Evolutionary conservation across 2,797 vertebrate genomes (phyloP), one percentile per base, ranked within the genome.

Genomic region (Cirrhinus molitorella): DNA sequence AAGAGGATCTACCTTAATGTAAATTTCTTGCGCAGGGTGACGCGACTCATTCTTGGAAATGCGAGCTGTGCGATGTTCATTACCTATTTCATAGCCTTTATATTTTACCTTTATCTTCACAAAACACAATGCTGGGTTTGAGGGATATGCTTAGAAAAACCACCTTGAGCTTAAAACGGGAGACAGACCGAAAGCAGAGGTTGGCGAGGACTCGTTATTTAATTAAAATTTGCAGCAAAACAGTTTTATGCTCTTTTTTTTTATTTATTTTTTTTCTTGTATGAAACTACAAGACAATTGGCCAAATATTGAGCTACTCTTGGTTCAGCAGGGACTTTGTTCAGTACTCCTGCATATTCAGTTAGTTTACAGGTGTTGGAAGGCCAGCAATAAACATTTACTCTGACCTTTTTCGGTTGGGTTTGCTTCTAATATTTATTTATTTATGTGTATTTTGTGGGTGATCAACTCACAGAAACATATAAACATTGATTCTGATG

Each of bases 1-100:
- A 49, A 70, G 79, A 88, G 87, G 87, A 88, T 91, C 85, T 92
- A 91, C 91, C 90, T 90, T 89, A 86, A 91, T 92, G 91, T 83
- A 83, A 85, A 90, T 85, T 81, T 92, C 85, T 88, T 86, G 85
- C 78, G 79, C 81, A 77, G 83, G 88, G 85, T 91, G 90, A 91
- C 85, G 85, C 89, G 86, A 87, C 34, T 67, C 80, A 88, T 92
- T 93, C 91, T 91, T 90, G 53, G 84, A 92, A 90, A 85, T 23
- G 21, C 3, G 21, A 83, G 83, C 84, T 16, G 47, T 65, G 28
- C 89, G 91, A 90, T 91, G 91, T 92, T 89, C 87, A 83, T 78
- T 87, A 89, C 74, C 86, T 86, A 70, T 89, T 91, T 85, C 77
- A 68, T 63, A 65, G 66, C 81, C 67, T 81, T 89, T 87, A 84